phyloP scores from a whole-genome alignment of 2,797 vertebrate species.

The Enteromius anoplus region DNA sequence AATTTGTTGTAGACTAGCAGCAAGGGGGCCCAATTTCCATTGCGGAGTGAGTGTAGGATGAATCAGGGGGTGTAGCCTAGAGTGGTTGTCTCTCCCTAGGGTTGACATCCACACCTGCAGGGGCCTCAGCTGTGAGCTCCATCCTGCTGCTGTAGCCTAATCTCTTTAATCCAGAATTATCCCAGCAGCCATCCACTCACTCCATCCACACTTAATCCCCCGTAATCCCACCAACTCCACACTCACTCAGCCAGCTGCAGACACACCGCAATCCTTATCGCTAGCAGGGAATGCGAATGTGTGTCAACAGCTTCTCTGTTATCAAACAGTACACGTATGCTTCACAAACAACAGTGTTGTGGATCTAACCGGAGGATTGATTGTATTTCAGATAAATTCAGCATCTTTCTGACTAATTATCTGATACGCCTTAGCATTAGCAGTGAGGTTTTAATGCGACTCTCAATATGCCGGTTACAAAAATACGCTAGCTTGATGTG shows the following conservation, averaged over 20 bases:
- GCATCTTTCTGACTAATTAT: neutral
- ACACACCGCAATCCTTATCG: slow-evolving; percentile 80
- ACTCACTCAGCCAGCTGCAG: slow-evolving; percentile 74
- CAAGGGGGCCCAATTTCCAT: slow-evolving; percentile 25
- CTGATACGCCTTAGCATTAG: neutral
- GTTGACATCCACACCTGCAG: slow-evolving; percentile 66
- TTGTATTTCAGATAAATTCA: neutral
- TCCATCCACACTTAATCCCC: slow-evolving; percentile 83
- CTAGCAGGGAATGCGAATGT: slow-evolving; percentile 60
- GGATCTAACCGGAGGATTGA: neutral
- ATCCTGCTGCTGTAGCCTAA: slow-evolving; percentile 76
- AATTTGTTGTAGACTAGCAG: slow-evolving; percentile 43
- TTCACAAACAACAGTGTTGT: slow-evolving; percentile 5
- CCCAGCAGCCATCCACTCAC: slow-evolving; percentile 81
- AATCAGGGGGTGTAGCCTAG: slow-evolving; percentile 23
- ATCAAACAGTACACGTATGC: neutral
- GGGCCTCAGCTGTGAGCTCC: slow-evolving; percentile 77
- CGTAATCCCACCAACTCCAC: slow-evolving; percentile 82
- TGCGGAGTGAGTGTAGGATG: slow-evolving; percentile 12
- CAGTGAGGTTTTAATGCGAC: neutral
- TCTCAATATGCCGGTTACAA: neutral
- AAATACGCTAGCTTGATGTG: neutral
- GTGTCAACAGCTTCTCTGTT: slow-evolving; percentile 45
- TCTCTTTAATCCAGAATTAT: slow-evolving; percentile 83
- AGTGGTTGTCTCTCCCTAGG: slow-evolving; percentile 42